Conservation (phyloP, 2,888 invertebrate species). For the Thysanoteuthis rhombus region DNA sequence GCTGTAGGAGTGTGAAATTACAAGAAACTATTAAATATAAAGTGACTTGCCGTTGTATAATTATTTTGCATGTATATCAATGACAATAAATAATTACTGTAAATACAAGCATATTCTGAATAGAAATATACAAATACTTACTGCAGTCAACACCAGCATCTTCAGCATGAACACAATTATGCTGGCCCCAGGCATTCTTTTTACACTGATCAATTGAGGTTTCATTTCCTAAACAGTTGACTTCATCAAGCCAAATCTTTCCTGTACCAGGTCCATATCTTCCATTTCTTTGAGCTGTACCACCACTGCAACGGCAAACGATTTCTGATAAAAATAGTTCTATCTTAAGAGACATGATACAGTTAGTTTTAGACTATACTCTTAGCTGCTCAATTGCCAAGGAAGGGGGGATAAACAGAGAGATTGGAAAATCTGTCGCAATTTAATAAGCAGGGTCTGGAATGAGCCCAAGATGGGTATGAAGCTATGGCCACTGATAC, state of each 20-base stretch:
- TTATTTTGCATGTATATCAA: too few relatives aligned
- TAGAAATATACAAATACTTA: not conserved
- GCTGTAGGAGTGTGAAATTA: too few relatives aligned
- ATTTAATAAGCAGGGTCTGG: too few relatives aligned
- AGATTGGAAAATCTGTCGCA: too few relatives aligned
- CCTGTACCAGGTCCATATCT: not conserved
- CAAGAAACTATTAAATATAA: too few relatives aligned
- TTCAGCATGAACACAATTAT: conserved; percentile 19
- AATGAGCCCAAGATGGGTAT: too few relatives aligned
- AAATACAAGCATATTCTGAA: not conserved
- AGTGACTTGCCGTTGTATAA: too few relatives aligned
- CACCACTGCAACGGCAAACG: not conserved
- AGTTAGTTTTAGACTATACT: conserved; percentile 34
- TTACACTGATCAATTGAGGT: not conserved
- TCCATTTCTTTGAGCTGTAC: not conserved
- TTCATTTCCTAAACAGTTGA: conserved; percentile 21
- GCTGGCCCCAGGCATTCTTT: not conserved
- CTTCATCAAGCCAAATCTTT: not conserved
- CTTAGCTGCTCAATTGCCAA: too few relatives aligned
- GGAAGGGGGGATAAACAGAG: too few relatives aligned
- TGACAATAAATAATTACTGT: too few relatives aligned
- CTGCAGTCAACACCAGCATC: conserved; percentile 25
- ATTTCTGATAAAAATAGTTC: not conserved
- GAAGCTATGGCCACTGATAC: too few relatives aligned
- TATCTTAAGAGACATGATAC: not conserved